phyloP scores from a whole-genome alignment of 2,113 vertebrate genomes.

The Prionailurus bengalensis region DNA sequence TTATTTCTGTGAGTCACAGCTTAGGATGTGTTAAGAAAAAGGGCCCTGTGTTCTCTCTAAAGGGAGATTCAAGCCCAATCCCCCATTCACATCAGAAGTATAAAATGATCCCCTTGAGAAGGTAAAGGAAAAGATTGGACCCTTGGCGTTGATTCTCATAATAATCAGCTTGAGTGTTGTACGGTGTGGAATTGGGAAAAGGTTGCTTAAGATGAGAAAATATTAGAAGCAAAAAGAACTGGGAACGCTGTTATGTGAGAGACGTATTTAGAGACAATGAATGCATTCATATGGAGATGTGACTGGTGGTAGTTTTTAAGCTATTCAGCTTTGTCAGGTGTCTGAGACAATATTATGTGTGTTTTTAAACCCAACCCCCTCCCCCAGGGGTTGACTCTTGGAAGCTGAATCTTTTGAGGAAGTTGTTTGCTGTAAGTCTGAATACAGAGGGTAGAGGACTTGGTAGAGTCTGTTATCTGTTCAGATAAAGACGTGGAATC shows the following conservation, averaged over 20 bases:
- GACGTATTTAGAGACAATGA: conserved; percentile 71
- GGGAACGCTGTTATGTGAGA: conserved; percentile 62
- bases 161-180: conserved; percentile 74
- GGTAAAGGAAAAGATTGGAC: conserved; percentile 79
- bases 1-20: conserved; percentile 76
- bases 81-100: conserved; percentile 63
- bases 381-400: conserved; percentile 73
- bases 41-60: conserved; percentile 78
- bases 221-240: conserved; percentile 57
- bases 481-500: conserved; percentile 91
- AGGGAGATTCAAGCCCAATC: conserved; percentile 61
- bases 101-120: conserved; percentile 82
- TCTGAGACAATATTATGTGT: conserved; percentile 65
- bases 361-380: conserved; percentile 59
- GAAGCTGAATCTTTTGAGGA: conserved; percentile 86
- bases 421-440: conserved; percentile 88
- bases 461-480: conserved; percentile 91
- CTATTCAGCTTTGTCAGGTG: conserved; percentile 59
- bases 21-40: conserved; percentile 79
- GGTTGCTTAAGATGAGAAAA: conserved; percentile 64
- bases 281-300: conserved; percentile 79
- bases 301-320: conserved; percentile 69
- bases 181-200: conserved; percentile 52
- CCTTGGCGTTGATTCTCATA: conserved; percentile 75
- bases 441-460: conserved; percentile 86